phyloP scores from a whole-genome alignment of 1,140 invertebrate species.

The Stratiolaelaps scimitus region DNA sequence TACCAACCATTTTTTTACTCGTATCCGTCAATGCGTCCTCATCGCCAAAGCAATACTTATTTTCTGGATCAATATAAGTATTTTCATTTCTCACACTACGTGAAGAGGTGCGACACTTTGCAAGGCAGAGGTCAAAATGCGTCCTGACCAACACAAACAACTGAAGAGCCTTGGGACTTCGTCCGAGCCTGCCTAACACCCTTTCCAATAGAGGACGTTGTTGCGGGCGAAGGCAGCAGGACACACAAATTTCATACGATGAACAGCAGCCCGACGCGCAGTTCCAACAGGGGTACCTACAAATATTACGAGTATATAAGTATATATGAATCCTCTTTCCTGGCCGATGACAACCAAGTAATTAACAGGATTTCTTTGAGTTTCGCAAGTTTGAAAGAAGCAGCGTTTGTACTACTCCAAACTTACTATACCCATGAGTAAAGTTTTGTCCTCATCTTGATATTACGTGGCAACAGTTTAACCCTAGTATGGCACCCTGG shows the following conservation, averaged over 20 bases:
- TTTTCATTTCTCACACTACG: slow-evolving; percentile 23
- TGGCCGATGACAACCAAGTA: no score
- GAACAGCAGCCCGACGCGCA: slow-evolving; percentile 8
- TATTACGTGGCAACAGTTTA: no score
- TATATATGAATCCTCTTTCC: neutral
- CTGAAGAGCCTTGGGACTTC: slow-evolving; percentile 13
- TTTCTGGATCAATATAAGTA: slow-evolving; percentile 19
- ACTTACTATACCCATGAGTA: no score
- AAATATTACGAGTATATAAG: neutral
- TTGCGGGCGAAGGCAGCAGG: slow-evolving; percentile 20
- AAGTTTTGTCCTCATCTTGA: no score
- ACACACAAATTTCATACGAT: slow-evolving; percentile 20
- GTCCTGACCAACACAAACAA: slow-evolving; percentile 3
- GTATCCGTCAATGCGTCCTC: no score
- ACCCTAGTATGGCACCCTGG: no score
- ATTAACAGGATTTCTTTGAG: neutral
- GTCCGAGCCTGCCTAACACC: slow-evolving; percentile 8
- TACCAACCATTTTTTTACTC: no score
- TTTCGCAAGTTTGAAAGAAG: neutral
- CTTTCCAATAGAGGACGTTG: slow-evolving; percentile 1
- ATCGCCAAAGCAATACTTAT: slow-evolving; percentile 20
- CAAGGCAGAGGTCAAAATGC: slow-evolving; percentile 16
- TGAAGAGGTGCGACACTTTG: slow-evolving; percentile 16
- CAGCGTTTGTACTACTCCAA: no score
- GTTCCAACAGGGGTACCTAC: neutral